These are phyloP conservation scores for Julus scanicus DNA, from an alignment of 2,888 invertebrate species.

Conservation along the genomic window DNA sequence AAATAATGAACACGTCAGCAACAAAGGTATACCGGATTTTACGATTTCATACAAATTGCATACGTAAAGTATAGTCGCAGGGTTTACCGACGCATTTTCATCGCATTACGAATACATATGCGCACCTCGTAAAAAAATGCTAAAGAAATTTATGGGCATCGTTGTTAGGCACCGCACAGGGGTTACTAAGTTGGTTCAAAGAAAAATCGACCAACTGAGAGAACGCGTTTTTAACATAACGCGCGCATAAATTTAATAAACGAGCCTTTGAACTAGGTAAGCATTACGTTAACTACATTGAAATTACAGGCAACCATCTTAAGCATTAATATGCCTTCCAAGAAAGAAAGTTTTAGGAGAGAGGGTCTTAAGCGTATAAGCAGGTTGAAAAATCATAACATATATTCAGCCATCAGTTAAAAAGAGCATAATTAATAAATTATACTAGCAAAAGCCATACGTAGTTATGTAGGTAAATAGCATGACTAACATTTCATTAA, in stretches of 20 bases:
- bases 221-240: neutral
- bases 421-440: too few relatives aligned
- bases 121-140: conserved; percentile 8
- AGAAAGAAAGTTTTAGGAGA: neutral
- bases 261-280: neutral
- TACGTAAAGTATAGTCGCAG: conserved; percentile 25
- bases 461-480: too few relatives aligned
- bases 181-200: neutral
- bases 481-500: too few relatives aligned
- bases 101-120: conserved; percentile 30
- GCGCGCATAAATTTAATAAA: neutral
- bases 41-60: conserved; percentile 36
- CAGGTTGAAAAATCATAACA: too few relatives aligned
- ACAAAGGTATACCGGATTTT: conserved; percentile 11
- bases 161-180: neutral
- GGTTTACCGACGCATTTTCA: conserved; percentile 30
- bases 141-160: neutral
- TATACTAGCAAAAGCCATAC: too few relatives aligned
- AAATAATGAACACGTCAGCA: conserved; percentile 42
- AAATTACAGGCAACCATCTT: neutral
- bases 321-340: neutral
- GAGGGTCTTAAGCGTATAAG: too few relatives aligned
- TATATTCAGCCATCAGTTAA: too few relatives aligned
- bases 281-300: neutral
- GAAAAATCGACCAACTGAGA: conserved; percentile 22